phyloP scores from a whole-genome alignment of 2,888 invertebrate species.

The Linnaemya tessellans region DNA sequence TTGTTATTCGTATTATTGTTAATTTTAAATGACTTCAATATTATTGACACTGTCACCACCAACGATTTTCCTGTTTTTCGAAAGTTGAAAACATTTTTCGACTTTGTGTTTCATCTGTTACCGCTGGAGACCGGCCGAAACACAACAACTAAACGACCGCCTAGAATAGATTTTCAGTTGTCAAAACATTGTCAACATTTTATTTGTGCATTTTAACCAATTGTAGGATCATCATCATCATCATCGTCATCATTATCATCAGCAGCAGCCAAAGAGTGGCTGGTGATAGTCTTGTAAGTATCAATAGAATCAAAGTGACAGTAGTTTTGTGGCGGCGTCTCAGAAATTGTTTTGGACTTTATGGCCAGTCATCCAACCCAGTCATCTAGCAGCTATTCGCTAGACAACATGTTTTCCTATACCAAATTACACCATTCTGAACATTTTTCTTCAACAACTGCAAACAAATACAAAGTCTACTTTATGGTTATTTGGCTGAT shows the following conservation, averaged over 20 bases:
- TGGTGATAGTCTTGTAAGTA: conserved; percentile 69
- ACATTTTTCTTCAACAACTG: neutral
- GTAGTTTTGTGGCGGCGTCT: conserved; percentile 70
- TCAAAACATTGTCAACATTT: conserved; percentile 73
- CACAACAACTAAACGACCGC: conserved; percentile 56
- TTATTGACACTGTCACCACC: conserved; percentile 70
- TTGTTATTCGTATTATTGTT: conserved; percentile 52
- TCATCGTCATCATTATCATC: neutral
- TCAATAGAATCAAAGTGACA: conserved; percentile 72
- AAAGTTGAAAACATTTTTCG: conserved; percentile 68
- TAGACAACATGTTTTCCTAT: conserved; percentile 65
- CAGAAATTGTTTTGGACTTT: conserved; percentile 71
- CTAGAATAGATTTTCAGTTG: conserved; percentile 71
- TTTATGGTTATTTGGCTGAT: conserved; percentile 49
- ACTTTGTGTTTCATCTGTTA: conserved; percentile 60
- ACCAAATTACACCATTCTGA: conserved; percentile 60
- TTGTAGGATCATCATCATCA: neutral
- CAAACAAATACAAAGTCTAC: conserved; percentile 32
- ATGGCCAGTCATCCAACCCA: conserved; percentile 51
- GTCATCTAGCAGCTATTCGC: conserved; percentile 43
- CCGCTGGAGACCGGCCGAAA: conserved; percentile 32
- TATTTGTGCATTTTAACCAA: conserved; percentile 63
- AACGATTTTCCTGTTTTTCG: conserved; percentile 67
- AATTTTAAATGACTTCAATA: conserved; percentile 63
- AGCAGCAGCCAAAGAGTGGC: conserved; percentile 13